Conservation (phyloP, 1,140 invertebrate species). For the Melipona quadrifasciata region DNA sequence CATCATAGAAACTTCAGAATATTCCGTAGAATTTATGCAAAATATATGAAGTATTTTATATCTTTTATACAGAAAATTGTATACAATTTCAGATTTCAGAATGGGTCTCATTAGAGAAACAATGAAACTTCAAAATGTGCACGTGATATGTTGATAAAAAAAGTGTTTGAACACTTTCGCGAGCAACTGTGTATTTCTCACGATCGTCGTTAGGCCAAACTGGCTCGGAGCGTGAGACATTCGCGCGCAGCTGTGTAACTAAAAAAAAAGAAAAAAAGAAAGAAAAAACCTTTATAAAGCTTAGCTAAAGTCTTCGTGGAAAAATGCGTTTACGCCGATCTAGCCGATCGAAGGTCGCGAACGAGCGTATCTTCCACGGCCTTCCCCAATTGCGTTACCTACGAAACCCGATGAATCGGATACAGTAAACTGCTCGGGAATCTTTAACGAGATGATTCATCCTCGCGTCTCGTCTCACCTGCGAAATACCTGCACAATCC, state of each 20-base stretch:
- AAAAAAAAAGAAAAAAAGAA: too few relatives aligned
- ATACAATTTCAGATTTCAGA: too few relatives aligned
- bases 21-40: too few relatives aligned
- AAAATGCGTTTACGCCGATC: conserved; percentile 28
- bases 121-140: too few relatives aligned
- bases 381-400: conserved; percentile 29
- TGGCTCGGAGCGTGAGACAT: neutral
- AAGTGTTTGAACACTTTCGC: neutral
- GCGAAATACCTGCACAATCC: conserved; percentile 9
- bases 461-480: neutral
- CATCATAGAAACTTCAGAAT: too few relatives aligned
- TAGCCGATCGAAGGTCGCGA: conserved; percentile 23
- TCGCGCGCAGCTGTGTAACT: neutral
- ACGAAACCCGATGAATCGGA: conserved; percentile 33
- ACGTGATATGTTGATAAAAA: too few relatives aligned
- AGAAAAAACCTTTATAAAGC: neutral
- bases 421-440: conserved; percentile 8
- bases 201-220: conserved; percentile 5
- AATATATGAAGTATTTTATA: too few relatives aligned
- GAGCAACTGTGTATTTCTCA: conserved; percentile 1
- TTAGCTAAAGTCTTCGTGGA: neutral
- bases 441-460: conserved; percentile 40
- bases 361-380: neutral
- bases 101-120: too few relatives aligned
- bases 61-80: too few relatives aligned